Conservation (phyloP, 2,797 vertebrate species). For the Buphagus erythrorhynchus region DNA sequence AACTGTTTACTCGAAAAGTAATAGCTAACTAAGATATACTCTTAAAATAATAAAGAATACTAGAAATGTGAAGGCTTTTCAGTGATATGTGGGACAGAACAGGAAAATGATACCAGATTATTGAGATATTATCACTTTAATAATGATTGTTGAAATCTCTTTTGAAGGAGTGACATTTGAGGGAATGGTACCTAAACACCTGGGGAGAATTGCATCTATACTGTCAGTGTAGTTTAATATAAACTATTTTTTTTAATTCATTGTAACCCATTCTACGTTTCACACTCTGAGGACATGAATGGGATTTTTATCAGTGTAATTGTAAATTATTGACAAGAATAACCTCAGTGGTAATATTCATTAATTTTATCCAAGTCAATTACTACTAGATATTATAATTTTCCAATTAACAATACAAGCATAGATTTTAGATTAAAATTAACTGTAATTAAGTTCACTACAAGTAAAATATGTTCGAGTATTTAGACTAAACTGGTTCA, state of each 20-base stretch:
- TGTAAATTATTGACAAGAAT: slow-evolving; percentile 12
- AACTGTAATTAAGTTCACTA: not conserved
- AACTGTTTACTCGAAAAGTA: not conserved
- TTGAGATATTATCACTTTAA: not conserved
- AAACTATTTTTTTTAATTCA: not conserved
- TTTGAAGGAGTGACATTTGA: not conserved
- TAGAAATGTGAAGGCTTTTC: not conserved
- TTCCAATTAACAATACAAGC: not conserved
- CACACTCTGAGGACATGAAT: not conserved
- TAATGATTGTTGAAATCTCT: not conserved
- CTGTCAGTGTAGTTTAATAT: not conserved
- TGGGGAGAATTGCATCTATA: not conserved
- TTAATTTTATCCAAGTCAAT: not conserved
- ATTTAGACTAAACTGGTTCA: not conserved
- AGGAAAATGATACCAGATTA: not conserved
- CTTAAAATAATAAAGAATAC: not conserved
- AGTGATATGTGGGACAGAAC: not conserved
- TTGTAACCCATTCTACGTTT: not conserved
- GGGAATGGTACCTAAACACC: not conserved
- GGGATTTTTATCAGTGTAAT: not conserved
- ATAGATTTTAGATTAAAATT: not conserved
- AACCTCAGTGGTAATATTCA: not conserved
- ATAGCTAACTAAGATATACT: not conserved
- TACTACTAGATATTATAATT: not conserved
- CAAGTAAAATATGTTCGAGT: not conserved